Base-by-base conservation (phyloP, 2,797 vertebrate genomes). In the Onychomys leucogaster region DNA sequence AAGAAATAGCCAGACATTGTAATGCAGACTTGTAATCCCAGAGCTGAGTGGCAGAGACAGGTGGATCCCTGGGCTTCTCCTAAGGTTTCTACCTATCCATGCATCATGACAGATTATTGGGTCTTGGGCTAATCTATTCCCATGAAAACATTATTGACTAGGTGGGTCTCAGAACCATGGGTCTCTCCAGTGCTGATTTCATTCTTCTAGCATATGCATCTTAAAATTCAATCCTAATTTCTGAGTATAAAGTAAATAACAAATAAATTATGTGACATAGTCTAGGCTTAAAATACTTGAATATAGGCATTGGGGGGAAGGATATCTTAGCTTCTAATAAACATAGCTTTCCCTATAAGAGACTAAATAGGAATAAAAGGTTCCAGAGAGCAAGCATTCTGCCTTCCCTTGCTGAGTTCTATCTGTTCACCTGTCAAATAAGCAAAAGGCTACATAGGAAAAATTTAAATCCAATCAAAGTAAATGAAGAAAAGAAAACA, bases 351-450 rank as follows among this genome's bases (percentile, higher is more conserved):
- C 93, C 86, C 94, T 88, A 76, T 13, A 94, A 87, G n/a, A 43
- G 9, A 94, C 81, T 41, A 83, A 46, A 13, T 96, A 77, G 29
- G 61, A 93, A n/a, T 67, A 55, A 49, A 32, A 84, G 27, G 37
- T 37, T 67, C 77, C 41, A 37, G 34, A 57, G 17, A 90, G 9
- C 34, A 89, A 67, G 59, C 43, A 23, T 25, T 91, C 19, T 87
- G 16, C 37, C 83, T 8, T 34, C 27, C 29, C 78, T 4, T 29
- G 14, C n/a, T 37, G 59, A n/a, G 16, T 16, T 94, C 52, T 55
- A 0, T 94, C 92, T 91, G 61, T 86, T 94, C 4, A 6, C 75
- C 63, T 95, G 5, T 96, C 76, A 83, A 89, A 90, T 78, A 81
- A 43, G 16, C 37, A 59, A 77, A 88, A 89, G n/a, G 10, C 41